phyloP scores from a whole-genome alignment of 2,888 invertebrate genomes.

The Eupithecia vulgata region DNA sequence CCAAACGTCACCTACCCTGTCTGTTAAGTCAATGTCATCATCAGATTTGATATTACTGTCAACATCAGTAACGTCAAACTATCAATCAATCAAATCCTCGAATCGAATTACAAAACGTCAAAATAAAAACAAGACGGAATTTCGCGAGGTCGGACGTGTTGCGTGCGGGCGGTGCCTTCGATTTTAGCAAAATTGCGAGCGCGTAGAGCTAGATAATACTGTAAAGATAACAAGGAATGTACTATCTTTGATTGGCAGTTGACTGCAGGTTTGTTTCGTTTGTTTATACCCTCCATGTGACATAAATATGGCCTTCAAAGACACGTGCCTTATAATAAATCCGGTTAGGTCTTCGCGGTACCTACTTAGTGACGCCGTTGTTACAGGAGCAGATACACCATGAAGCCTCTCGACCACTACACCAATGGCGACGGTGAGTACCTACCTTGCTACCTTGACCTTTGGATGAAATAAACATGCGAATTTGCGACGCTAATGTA shows the following conservation, averaged over 20 bases:
- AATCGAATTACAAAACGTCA: conserved; percentile 28
- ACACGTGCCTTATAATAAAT: conserved; percentile 44
- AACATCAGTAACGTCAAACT: not conserved
- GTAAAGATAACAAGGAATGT: conserved; percentile 12
- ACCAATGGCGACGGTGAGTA: conserved; percentile 70
- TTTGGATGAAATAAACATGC: not conserved
- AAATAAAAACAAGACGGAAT: conserved; percentile 53
- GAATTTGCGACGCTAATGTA: not conserved
- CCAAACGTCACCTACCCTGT: not conserved
- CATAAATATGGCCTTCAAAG: conserved; percentile 49
- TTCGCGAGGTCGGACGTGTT: conserved; percentile 27
- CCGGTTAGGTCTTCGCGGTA: conserved; percentile 34
- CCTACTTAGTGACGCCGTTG: conserved; percentile 19
- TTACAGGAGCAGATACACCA: conserved; percentile 44
- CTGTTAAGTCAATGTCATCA: not conserved
- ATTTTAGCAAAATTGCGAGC: conserved; percentile 12
- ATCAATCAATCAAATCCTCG: not conserved
- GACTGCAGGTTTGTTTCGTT: conserved; percentile 52
- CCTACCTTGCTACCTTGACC: not conserved
- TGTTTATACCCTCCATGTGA: conserved; percentile 56
- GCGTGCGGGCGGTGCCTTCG: conserved; percentile 23
- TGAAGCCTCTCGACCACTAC: conserved; percentile 68
- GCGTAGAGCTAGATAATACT: conserved; percentile 11
- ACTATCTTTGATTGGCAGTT: conserved; percentile 10
- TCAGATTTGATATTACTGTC: not conserved